phyloP scores from a whole-genome alignment of 2,888 invertebrate genomes.

The Proisotoma minuta region DNA sequence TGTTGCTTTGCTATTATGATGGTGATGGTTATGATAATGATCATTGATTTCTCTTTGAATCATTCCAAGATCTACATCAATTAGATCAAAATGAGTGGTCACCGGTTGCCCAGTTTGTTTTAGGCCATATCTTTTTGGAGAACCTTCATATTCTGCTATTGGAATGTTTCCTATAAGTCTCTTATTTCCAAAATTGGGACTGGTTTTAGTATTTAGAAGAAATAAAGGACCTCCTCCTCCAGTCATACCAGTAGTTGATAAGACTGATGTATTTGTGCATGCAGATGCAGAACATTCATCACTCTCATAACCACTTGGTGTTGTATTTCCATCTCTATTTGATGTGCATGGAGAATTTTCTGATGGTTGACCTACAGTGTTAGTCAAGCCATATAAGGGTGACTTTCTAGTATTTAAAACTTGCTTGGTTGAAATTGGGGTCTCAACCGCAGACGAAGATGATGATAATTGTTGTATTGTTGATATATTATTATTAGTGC shows the following conservation, averaged over 20 bases:
- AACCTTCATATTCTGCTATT: slow-evolving; percentile 90
- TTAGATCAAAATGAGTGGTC: slow-evolving; percentile 42
- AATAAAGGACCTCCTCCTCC: neutral
- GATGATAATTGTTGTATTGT: neutral
- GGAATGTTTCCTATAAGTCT: slow-evolving; percentile 75
- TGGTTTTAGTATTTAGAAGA: slow-evolving; percentile 11
- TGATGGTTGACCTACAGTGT: slow-evolving; percentile 8
- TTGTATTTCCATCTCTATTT: slow-evolving; percentile 39
- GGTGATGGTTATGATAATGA: slow-evolving; percentile 55
- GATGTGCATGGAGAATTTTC: slow-evolving; percentile 38
- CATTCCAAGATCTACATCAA: slow-evolving; percentile 35
- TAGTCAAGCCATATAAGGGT: neutral
- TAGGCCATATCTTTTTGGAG: slow-evolving; percentile 65
- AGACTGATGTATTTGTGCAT: slow-evolving; percentile 19
- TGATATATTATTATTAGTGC: too few relatives aligned
- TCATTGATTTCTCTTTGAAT: slow-evolving; percentile 39
- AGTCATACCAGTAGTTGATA: slow-evolving; percentile 14
- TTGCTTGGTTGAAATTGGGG: neutral
- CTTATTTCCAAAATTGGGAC: slow-evolving; percentile 39
- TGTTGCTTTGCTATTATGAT: too few relatives aligned
- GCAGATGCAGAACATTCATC: slow-evolving; percentile 44
- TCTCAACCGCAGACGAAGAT: neutral
- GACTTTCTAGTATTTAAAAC: neutral
- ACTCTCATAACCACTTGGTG: slow-evolving; percentile 45
- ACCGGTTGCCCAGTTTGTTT: slow-evolving; percentile 41